phyloP scores from a whole-genome alignment of 2,797 vertebrate species.

The Liparis tanakae region DNA sequence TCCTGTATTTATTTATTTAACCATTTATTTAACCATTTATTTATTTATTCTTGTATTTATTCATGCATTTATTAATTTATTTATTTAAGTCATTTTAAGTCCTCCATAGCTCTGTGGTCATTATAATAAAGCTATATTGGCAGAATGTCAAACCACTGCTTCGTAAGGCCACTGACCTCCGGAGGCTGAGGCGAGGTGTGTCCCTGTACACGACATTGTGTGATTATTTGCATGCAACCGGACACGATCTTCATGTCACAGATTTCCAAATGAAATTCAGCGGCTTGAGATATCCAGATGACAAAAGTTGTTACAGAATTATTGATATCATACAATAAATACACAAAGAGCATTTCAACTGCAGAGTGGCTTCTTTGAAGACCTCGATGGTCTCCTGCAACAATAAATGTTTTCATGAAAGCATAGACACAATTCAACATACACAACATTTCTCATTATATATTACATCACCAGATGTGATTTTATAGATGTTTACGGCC shows the following conservation, averaged over 20 bases:
- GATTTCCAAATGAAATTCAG: not conserved
- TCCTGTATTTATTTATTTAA: too few relatives aligned
- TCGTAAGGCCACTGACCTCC: not conserved
- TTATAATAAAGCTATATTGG: slow-evolving; percentile 9
- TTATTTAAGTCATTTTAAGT: too few relatives aligned
- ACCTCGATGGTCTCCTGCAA: not conserved
- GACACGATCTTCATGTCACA: not conserved
- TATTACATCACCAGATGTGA: not conserved
- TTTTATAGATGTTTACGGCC: slow-evolving; percentile 80
- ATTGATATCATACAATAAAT: not conserved
- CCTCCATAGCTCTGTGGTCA: not conserved
- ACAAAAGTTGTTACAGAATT: not conserved
- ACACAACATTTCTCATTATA: too few relatives aligned
- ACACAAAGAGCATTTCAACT: not conserved
- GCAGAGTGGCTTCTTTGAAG: not conserved
- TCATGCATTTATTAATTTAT: too few relatives aligned
- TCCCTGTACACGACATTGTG: not conserved
- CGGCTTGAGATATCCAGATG: not conserved
- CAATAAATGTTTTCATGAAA: not conserved
- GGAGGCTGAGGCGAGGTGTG: not conserved
- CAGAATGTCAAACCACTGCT: slow-evolving; percentile 7
- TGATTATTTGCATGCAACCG: slow-evolving; percentile 2
- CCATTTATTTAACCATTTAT: too few relatives aligned
- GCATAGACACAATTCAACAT: too few relatives aligned
- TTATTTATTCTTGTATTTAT: too few relatives aligned